Evolutionary conservation across 2,797 vertebrate genomes (phyloP), one percentile per base, ranked within the genome.

Genomic region (Pseudochromis fuscus): DNA sequence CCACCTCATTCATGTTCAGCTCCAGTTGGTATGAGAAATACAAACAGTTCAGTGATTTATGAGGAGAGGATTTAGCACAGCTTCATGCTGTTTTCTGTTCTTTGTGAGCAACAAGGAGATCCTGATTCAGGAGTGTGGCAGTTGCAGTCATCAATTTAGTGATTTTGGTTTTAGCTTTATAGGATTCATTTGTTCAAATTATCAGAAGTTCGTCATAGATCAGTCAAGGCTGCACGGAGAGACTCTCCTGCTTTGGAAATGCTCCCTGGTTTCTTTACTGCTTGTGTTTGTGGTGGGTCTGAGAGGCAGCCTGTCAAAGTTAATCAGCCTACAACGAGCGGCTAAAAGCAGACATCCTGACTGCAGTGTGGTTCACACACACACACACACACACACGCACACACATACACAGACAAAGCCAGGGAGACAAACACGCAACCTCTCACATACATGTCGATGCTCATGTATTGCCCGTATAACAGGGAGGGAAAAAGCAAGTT

Each of bases 301-400:
- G 85, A 91, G 88, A 92, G 88, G 89, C 86, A 89, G 88, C 85
- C 91, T 93, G 94, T 94, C 93, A 92, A 35, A 93, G 87, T 82
- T 84, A 91, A 94, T 94, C 91, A 91, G 88, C 83, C 84, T 73
- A 62, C 87, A 88, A 82, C 67, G 58, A 73, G 35, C 27, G 67
- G 91, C 91, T 93, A 88, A 92, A 92, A 93, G 87, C 90, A 91
- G 90, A 88, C 88, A 85, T 91, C 90, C 89, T 89, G 81, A 87
- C 86, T 82, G 78, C 81, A 81, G 59, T 13, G 78, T 27, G 79
- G 58, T 72, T 85, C 84, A 63, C 78, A 59, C 74, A 68, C 62
- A 46, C 49, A 58, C 79, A 70, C 38, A 15, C 24, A 3, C 40
- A 46, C 48, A 45, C 44, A 59, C 51, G 55, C 38, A 49, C 63